A percentile compares a stretch with the other conserved stretches of the same genome.
These are phyloP conservation scores for Corvus cornix DNA, from an alignment of 2,113 vertebrate species.

Conservation along the genomic window DNA sequence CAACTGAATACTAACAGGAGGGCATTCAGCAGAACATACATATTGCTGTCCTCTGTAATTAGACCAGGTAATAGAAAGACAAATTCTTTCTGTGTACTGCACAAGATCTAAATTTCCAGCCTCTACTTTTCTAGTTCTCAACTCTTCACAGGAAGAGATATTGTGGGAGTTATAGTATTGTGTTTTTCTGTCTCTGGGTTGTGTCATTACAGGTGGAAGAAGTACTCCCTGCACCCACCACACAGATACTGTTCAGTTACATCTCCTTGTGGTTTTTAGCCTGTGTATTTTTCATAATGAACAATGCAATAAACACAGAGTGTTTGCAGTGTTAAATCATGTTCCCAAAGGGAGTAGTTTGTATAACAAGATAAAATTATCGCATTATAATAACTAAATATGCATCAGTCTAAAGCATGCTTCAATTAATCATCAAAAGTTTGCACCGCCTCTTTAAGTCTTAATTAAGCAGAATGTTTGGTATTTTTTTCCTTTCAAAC, in stretches of 20 bases:
- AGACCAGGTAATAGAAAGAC: background rate
- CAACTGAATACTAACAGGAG: background rate
- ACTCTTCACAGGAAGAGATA: background rate
- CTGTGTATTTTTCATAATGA: slow-evolving; percentile 69
- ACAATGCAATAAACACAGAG: slow-evolving; percentile 71
- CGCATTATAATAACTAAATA: slow-evolving; percentile 82
- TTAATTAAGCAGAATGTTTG: slow-evolving; percentile 76
- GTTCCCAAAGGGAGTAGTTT: slow-evolving; percentile 77
- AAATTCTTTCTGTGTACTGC: background rate
- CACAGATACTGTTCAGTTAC: slow-evolving; percentile 33
- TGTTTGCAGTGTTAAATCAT: slow-evolving; percentile 72
- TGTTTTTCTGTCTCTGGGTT: slow-evolving; percentile 20
- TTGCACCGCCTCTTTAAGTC: slow-evolving; percentile 74
- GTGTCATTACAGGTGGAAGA: slow-evolving; percentile 28
- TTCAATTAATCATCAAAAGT: slow-evolving; percentile 86
- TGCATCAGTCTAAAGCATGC: slow-evolving; percentile 75
- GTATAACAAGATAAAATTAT: slow-evolving; percentile 82
- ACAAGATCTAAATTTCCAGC: background rate
- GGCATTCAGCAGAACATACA: background rate
- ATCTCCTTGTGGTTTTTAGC: slow-evolving; percentile 61
- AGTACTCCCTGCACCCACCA: background rate
- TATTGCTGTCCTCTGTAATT: background rate
- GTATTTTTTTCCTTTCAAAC: slow-evolving; percentile 51
- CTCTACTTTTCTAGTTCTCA: background rate
- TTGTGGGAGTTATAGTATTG: background rate